Conservation (phyloP, 2,888 invertebrate genomes). For the Pristionchus maxplancki region DNA sequence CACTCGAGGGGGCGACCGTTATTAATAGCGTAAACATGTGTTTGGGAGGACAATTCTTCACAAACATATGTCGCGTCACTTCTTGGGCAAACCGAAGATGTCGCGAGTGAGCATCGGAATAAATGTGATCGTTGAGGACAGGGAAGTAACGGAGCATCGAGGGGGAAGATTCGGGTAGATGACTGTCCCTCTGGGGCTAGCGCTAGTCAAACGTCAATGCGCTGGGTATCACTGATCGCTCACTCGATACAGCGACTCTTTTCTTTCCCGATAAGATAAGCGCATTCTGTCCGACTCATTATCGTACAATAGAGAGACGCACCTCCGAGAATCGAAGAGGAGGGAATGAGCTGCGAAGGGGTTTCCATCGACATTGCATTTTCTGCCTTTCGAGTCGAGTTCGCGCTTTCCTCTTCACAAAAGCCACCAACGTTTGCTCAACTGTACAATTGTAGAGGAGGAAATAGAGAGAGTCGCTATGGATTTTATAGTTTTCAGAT, state of each 20-base stretch:
- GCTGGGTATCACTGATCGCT: neutral
- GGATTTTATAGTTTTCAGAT: too few relatives aligned
- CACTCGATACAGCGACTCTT: neutral
- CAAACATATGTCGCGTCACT: neutral
- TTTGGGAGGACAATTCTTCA: neutral
- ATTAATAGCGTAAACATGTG: neutral
- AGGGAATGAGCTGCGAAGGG: too few relatives aligned
- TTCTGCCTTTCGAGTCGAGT: neutral
- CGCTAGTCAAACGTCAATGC: neutral
- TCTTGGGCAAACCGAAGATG: neutral
- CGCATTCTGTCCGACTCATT: neutral
- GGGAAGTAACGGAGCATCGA: neutral
- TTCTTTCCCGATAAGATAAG: neutral
- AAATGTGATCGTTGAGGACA: neutral
- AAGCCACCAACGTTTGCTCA: conserved; percentile 4
- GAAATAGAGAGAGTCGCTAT: neutral
- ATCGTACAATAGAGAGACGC: neutral
- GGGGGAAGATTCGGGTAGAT: neutral
- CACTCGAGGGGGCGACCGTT: neutral
- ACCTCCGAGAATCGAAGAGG: neutral
- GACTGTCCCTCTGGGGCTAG: neutral
- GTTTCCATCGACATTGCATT: neutral
- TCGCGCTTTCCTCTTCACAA: neutral
- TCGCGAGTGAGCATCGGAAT: neutral
- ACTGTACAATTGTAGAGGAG: neutral